Percentiles rank a stretch among this genome's conserved stretches.
Conservation (phyloP, 2,113 vertebrate species). For the Pipra filicauda region DNA sequence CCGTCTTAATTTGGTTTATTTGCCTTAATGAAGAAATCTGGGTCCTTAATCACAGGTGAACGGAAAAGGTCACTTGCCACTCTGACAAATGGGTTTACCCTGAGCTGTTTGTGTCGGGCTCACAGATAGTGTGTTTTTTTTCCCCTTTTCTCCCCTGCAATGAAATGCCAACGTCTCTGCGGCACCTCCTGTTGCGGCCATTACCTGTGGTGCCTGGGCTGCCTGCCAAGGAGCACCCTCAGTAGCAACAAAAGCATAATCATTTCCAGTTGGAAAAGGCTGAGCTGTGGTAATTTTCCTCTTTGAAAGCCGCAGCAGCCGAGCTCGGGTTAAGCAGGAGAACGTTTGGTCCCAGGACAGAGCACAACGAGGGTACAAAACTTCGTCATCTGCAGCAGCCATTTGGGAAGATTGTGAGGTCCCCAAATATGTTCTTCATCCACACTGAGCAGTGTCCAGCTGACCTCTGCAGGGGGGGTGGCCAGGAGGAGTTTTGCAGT, state of each 20-base stretch:
- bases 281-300: slow-evolving; percentile 36
- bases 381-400: background rate
- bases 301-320: background rate
- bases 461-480: accelerated
- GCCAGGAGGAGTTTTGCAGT: background rate
- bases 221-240: slow-evolving; percentile 64
- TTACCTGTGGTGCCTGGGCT: slow-evolving; percentile 65
- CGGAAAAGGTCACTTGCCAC: slow-evolving; percentile 9
- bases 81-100: slow-evolving; percentile 41
- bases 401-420: background rate
- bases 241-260: slow-evolving; percentile 65
- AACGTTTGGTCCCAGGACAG: background rate
- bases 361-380: accelerated
- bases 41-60: slow-evolving; percentile 54
- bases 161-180: background rate
- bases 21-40: slow-evolving; percentile 56
- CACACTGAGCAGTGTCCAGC: background rate
- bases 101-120: slow-evolving; percentile 12
- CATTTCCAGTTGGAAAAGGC: slow-evolving; percentile 53
- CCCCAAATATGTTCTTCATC: background rate
- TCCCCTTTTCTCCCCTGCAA: background rate
- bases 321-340: background rate
- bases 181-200: slow-evolving; percentile 1
- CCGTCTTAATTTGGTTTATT: slow-evolving; percentile 49
- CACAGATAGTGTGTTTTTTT: background rate